A percentile compares a stretch with the other conserved stretches of the same genome.
phyloP scores from a whole-genome alignment of 2,113 vertebrate genomes.

The Vimba vimba region DNA sequence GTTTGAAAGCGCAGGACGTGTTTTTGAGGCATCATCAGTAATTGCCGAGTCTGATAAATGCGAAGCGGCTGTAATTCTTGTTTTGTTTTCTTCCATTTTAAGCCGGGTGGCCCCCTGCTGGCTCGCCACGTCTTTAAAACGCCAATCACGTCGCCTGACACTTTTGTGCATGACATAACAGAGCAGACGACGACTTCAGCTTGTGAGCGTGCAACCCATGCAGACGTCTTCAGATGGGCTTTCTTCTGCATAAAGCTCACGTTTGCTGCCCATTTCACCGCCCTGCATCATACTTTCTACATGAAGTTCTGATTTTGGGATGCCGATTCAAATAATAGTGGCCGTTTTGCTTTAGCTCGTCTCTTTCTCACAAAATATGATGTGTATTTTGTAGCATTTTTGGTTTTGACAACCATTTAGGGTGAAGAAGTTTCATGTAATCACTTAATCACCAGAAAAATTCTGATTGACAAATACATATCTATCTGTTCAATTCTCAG shows the following conservation, averaged over 20 bases:
- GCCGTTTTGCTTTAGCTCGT: not conserved
- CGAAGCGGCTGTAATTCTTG: not conserved
- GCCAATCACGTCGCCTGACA: not conserved
- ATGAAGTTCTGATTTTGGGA: not conserved
- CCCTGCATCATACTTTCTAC: not conserved
- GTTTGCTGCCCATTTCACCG: not conserved
- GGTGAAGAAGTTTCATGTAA: not conserved
- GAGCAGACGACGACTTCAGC: not conserved
- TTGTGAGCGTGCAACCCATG: too few species aligned
- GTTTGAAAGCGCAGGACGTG: not conserved
- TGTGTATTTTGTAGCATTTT: not conserved
- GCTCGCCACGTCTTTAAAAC: not conserved
- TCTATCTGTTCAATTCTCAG: not conserved
- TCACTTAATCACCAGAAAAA: not conserved
- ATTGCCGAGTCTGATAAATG: not conserved
- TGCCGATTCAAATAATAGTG: not conserved
- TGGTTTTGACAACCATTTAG: not conserved
- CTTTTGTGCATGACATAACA: not conserved
- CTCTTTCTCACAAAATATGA: not conserved
- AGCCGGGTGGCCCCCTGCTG: not conserved
- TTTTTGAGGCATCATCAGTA: conserved; percentile 8
- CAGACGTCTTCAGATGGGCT: not conserved
- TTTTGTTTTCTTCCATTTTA: not conserved
- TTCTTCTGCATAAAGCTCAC: not conserved
- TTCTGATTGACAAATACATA: not conserved